phyloP scores from a whole-genome alignment of 1,140 invertebrate genomes.

The Cephus cinctus region DNA sequence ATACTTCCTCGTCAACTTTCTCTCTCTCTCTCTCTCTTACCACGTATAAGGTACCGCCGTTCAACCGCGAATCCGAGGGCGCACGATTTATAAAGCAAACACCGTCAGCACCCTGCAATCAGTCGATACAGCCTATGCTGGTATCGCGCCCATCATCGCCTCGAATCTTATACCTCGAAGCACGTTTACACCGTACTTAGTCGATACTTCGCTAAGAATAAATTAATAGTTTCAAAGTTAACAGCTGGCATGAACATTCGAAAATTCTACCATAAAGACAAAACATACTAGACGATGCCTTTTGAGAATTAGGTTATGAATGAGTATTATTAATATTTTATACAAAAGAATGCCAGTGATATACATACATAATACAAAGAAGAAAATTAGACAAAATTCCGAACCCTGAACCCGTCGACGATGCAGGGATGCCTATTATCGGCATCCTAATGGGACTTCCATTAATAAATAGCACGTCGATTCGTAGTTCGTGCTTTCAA shows the following conservation, averaged over 20 bases:
- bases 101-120: constrained; percentile 53
- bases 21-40: constrained; percentile 21
- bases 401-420: constrained; percentile 14
- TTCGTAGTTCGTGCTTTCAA: background rate
- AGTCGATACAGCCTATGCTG: constrained; percentile 33
- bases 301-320: too few relatives aligned
- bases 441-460: constrained; percentile 1
- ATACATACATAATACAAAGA: too few relatives aligned
- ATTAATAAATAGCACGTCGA: constrained; percentile 17
- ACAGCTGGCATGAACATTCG: constrained; percentile 40
- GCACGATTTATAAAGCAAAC: constrained; percentile 56
- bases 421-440: background rate
- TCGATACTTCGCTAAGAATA: constrained; percentile 41
- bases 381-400: constrained; percentile 23
- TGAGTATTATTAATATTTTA: too few relatives aligned
- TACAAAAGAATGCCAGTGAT: too few relatives aligned
- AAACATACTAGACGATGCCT: too few relatives aligned
- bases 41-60: too few relatives aligned
- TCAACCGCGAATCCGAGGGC: constrained; percentile 17
- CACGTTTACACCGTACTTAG: constrained; percentile 50
- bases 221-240: constrained; percentile 49
- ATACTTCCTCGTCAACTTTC: constrained; percentile 15
- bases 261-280: too few relatives aligned
- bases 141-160: constrained; percentile 40
- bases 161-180: constrained; percentile 41